phyloP scores from a whole-genome alignment of 2,888 invertebrate species.

The Diarsia mendica region DNA sequence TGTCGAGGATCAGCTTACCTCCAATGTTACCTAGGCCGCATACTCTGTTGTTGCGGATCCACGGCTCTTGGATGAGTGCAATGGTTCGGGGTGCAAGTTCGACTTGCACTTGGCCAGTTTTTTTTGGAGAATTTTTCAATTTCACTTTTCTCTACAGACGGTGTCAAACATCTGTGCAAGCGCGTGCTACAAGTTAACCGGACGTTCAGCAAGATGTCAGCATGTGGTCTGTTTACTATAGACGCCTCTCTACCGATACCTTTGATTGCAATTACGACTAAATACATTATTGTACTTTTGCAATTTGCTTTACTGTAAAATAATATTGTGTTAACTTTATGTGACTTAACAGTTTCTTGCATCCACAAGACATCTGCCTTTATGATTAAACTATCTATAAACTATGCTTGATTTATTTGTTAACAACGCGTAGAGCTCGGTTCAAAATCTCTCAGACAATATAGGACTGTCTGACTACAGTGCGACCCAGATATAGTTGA shows the following conservation, averaged over 20 bases:
- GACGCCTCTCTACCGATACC: conserved; percentile 51
- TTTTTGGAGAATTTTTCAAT: too few relatives aligned
- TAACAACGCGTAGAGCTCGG: not conserved
- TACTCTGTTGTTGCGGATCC: too few relatives aligned
- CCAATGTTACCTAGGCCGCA: too few relatives aligned
- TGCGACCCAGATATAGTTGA: conserved; percentile 8
- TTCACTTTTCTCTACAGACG: conserved; percentile 7
- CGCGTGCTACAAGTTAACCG: conserved; percentile 18
- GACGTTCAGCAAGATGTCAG: conserved; percentile 47
- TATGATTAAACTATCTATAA: not conserved
- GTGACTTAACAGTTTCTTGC: not conserved
- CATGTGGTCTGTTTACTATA: conserved; percentile 50
- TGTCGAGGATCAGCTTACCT: too few relatives aligned
- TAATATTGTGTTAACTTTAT: not conserved
- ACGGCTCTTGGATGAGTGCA: too few relatives aligned
- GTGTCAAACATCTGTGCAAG: conserved; percentile 1
- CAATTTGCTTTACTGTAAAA: conserved; percentile 49
- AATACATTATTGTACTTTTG: conserved; percentile 55
- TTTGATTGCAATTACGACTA: conserved; percentile 32
- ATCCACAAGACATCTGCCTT: not conserved
- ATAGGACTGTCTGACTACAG: not conserved
- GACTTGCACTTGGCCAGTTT: too few relatives aligned
- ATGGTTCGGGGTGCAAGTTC: too few relatives aligned
- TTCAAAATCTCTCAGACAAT: not conserved
- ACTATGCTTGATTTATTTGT: not conserved